Conservation (phyloP, 1,140 invertebrate genomes). For the Drosophila kepulauana region DNA sequence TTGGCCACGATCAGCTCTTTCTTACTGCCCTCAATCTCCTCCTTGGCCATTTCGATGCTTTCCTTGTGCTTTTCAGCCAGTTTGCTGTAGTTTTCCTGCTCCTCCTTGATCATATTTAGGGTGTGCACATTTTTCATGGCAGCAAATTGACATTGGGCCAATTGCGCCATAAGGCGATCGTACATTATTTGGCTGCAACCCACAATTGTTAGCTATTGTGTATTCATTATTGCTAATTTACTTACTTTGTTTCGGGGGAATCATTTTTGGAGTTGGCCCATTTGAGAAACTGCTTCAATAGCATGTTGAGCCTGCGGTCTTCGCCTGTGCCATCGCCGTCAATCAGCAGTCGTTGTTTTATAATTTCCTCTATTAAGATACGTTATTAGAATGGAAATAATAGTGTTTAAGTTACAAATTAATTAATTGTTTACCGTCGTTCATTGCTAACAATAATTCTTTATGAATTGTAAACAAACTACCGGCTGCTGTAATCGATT, state of each 20-base stretch:
- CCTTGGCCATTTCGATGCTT: constrained; percentile 91
- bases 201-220: constrained; percentile 10
- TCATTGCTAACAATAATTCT: constrained; percentile 41
- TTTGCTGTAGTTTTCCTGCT: constrained; percentile 93
- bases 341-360: constrained; percentile 94
- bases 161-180: constrained; percentile 92
- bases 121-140: constrained; percentile 93
- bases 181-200: constrained; percentile 87
- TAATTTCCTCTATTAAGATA: constrained; percentile 92
- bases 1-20: constrained; percentile 92
- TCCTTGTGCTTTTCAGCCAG: constrained; percentile 91
- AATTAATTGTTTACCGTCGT: constrained; percentile 62
- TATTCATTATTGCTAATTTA: not conserved
- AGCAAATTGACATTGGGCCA: constrained; percentile 95
- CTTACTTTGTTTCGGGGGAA: constrained; percentile 89
- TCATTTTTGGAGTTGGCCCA: constrained; percentile 92
- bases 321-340: constrained; percentile 98
- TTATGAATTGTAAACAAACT: constrained; percentile 25
- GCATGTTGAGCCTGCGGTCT: constrained; percentile 93
- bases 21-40: constrained; percentile 91
- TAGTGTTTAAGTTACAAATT: constrained; percentile 4
- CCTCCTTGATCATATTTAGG: constrained; percentile 92
- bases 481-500: constrained; percentile 28
- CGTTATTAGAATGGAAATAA: not conserved
- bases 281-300: constrained; percentile 95